Evolutionary conservation across 1,140 invertebrate genomes (phyloP).

Genomic region (Drosophila parvula): DNA sequence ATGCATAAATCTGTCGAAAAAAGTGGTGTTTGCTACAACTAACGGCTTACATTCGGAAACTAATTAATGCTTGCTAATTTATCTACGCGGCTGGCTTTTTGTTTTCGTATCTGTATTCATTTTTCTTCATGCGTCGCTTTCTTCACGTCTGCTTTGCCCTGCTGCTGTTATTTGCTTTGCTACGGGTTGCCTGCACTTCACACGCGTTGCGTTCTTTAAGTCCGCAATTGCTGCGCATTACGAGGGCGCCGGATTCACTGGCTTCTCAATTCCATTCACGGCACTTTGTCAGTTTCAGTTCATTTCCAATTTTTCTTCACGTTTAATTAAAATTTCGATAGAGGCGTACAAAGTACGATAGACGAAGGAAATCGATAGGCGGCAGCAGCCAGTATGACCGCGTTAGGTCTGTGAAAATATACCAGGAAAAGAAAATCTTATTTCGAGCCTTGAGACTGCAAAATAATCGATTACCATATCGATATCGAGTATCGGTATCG

Average conservation of each 20-base stretch:
- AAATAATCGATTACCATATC: constrained; percentile 1
- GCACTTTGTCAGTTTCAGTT: constrained; percentile 25
- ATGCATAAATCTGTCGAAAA: constrained; percentile 46
- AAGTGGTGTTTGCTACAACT: constrained; percentile 38
- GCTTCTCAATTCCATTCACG: constrained; percentile 18
- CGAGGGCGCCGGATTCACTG: constrained; percentile 25
- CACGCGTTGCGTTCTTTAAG: constrained; percentile 60
- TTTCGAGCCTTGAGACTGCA: background rate
- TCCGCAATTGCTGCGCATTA: constrained; percentile 49
- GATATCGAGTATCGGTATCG: background rate
- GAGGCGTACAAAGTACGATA: constrained; percentile 23
- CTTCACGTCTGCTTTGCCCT: constrained; percentile 38
- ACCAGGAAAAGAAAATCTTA: background rate
- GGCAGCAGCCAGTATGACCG: constrained; percentile 1
- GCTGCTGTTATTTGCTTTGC: constrained; percentile 62
- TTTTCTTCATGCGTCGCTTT: constrained; percentile 50
- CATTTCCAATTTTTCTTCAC: constrained; percentile 55
- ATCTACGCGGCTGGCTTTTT: constrained; percentile 56
- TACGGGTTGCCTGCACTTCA: constrained; percentile 57
- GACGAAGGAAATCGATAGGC: constrained; percentile 9
- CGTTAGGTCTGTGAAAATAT: background rate
- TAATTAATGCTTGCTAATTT: constrained; percentile 65
- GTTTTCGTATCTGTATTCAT: constrained; percentile 51
- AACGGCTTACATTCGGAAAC: constrained; percentile 66
- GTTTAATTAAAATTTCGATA: constrained; percentile 59